Evolutionary conservation across 2,797 vertebrate species (phyloP).

Genomic region (Cuculus canorus): DNA sequence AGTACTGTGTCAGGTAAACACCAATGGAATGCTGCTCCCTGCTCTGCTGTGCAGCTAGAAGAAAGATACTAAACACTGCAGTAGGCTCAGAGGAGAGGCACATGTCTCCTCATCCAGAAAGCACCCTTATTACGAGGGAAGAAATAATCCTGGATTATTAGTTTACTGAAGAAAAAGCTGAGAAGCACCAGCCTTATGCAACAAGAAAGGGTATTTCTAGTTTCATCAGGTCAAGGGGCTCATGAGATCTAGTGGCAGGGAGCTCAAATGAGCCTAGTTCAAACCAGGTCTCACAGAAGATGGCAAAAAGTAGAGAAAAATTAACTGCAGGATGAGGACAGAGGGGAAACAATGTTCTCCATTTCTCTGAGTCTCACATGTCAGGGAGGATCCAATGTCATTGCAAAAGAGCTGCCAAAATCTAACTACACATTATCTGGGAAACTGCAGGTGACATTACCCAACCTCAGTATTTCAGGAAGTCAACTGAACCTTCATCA

Average conservation of each 20-base stretch:
- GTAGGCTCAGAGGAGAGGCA: background rate
- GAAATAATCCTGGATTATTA: background rate
- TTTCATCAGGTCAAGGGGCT: background rate
- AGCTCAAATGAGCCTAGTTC: background rate
- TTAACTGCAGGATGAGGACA: background rate
- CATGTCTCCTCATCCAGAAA: background rate
- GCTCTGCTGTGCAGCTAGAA: background rate
- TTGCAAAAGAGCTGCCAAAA: background rate
- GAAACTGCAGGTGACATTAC: background rate
- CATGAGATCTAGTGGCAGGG: background rate
- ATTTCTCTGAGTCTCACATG: background rate
- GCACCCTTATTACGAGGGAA: background rate
- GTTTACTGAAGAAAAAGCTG: background rate
- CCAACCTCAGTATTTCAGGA: background rate
- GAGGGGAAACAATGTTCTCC: background rate
- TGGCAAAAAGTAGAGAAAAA: background rate
- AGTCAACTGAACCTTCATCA: background rate
- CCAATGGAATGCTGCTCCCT: rapidly evolving
- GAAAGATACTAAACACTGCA: background rate
- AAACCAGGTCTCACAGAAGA: background rate
- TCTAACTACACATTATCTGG: background rate
- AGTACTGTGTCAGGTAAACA: background rate
- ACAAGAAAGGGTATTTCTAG: background rate
- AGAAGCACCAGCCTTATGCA: background rate
- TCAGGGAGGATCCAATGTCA: background rate